Conservation (phyloP, 2,113 vertebrate species). For the Theristicus caerulescens region DNA sequence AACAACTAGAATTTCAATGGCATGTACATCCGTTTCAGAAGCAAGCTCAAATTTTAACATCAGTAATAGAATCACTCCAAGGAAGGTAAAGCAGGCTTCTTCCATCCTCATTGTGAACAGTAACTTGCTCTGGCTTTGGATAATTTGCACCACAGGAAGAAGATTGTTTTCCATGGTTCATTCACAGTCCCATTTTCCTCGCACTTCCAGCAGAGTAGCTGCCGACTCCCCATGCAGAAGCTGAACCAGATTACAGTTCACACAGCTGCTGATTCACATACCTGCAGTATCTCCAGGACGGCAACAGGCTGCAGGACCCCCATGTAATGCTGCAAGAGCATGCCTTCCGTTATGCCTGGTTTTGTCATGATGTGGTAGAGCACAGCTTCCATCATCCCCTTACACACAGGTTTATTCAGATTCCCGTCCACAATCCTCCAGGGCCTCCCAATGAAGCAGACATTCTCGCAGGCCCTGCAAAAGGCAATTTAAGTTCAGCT, state of each 20-base stretch:
- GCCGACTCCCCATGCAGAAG: neutral
- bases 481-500: neutral
- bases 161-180: neutral
- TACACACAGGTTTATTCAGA: constrained; percentile 88
- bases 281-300: constrained; percentile 88
- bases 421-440: constrained; percentile 92
- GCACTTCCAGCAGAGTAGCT: neutral
- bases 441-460: constrained; percentile 87
- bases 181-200: neutral
- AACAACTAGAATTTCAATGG: neutral
- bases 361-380: constrained; percentile 89
- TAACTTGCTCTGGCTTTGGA: neutral
- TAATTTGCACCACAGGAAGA: neutral
- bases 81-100: neutral
- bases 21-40: neutral
- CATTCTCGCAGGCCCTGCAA: constrained; percentile 47
- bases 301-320: constrained; percentile 86
- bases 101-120: neutral
- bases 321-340: constrained; percentile 84
- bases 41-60: neutral
- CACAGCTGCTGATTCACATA: neutral
- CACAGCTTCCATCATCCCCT: constrained; percentile 92
- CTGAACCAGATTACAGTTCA: neutral
- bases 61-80: neutral
- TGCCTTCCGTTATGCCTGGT: constrained; percentile 80